phyloP scores from a whole-genome alignment of 2,113 vertebrate genomes.

The Brachirus orientalis region DNA sequence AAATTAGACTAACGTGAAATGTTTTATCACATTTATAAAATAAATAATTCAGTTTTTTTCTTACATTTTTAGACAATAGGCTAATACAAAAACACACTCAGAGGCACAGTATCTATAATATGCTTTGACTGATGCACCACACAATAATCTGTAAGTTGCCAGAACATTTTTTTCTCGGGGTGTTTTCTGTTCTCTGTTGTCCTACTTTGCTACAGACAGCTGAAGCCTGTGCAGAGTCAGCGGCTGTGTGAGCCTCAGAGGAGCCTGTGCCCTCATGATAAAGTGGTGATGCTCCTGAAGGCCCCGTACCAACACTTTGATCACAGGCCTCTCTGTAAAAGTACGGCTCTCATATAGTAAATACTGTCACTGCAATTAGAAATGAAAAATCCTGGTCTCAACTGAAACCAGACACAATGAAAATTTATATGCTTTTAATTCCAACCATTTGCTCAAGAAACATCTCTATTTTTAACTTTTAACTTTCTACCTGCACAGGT shows the following conservation, averaged over 20 bases:
- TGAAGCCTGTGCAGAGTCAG: constrained; percentile 16
- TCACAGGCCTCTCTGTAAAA: constrained; percentile 36
- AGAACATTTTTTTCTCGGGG: too few relatives aligned
- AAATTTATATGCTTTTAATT: not conserved
- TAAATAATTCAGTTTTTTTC: not conserved
- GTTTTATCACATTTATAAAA: not conserved
- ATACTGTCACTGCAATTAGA: not conserved
- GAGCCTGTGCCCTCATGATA: constrained; percentile 39
- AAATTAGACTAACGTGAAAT: not conserved
- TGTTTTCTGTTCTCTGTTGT: constrained; percentile 14
- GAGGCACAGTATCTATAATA: too few relatives aligned
- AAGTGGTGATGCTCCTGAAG: constrained; percentile 32
- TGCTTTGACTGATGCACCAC: too few relatives aligned
- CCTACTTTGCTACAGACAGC: constrained; percentile 33
- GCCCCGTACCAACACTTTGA: constrained; percentile 20
- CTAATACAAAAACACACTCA: too few relatives aligned
- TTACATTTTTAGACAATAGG: not conserved
- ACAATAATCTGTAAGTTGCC: not conserved
- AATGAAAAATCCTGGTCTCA: not conserved
- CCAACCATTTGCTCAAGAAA: constrained; percentile 1
- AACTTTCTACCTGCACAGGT: not conserved
- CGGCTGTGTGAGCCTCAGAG: too few relatives aligned
- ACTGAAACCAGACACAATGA: too few relatives aligned
- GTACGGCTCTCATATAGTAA: constrained; percentile 4
- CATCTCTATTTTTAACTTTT: not conserved